Percentiles rank a stretch among this genome's conserved stretches.
Conservation (phyloP, 2,113 vertebrate genomes). For the Ictidomys tridecemlineatus region DNA sequence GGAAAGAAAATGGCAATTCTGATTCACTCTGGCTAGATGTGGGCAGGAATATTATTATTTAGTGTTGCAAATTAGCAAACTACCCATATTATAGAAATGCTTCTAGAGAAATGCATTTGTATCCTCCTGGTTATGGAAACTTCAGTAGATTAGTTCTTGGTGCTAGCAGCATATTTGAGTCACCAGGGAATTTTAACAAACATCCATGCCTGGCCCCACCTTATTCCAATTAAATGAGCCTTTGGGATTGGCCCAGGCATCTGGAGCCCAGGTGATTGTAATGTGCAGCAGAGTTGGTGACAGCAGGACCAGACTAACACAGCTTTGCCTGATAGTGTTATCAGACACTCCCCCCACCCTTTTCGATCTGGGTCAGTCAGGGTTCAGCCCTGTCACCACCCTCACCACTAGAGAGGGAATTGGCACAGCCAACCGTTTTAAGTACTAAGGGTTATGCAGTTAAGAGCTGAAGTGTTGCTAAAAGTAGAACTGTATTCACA, state of each 20-base stretch:
- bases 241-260: neutral
- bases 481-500: conserved; percentile 42
- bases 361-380: conserved; percentile 51
- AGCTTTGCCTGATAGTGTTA: conserved; percentile 14
- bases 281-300: neutral
- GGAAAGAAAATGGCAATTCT: neutral
- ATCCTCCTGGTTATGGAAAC: neutral
- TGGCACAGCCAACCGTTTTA: neutral
- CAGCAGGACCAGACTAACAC: neutral
- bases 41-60: neutral
- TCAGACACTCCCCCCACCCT: neutral
- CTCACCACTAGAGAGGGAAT: neutral
- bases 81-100: neutral
- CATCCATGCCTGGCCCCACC: neutral
- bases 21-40: neutral
- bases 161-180: neutral
- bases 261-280: conserved; percentile 51
- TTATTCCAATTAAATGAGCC: conserved; percentile 24
- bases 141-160: neutral
- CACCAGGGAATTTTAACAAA: conserved; percentile 18
- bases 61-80: neutral
- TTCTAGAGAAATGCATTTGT: neutral
- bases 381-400: conserved; percentile 61
- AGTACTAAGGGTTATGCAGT: neutral
- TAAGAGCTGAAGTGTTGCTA: conserved; percentile 48